Percentiles rank a stretch among this genome's conserved stretches.
phyloP scores from a whole-genome alignment of 2,113 vertebrate species.

The Bostrychus sinensis region DNA sequence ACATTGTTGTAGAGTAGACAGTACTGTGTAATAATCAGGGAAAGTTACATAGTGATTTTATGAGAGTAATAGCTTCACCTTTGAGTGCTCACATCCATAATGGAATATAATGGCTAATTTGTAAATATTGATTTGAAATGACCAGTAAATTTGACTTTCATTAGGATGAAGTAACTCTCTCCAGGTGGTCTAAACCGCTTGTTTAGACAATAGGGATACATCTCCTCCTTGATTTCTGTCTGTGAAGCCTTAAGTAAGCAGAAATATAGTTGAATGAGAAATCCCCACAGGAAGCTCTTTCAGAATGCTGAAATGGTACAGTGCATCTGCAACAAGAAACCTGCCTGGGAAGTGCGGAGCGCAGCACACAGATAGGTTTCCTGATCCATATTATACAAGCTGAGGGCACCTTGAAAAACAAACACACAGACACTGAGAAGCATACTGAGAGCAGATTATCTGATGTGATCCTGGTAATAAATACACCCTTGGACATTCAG shows the following conservation, averaged over 20 bases:
- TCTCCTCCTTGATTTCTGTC: background rate
- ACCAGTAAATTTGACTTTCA: no score
- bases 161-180: no score
- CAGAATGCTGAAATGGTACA: background rate
- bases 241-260: background rate
- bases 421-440: slow-evolving; percentile 11
- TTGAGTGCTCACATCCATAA: background rate
- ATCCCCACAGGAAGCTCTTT: slow-evolving; percentile 19
- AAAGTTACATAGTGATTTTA: no score
- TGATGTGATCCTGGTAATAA: slow-evolving; percentile 33
- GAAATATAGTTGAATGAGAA: slow-evolving; percentile 6
- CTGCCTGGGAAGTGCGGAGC: slow-evolving; percentile 37
- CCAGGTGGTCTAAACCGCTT: no score
- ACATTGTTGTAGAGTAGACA: no score
- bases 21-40: no score
- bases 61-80: no score
- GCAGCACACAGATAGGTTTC: slow-evolving; percentile 53
- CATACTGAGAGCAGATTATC: slow-evolving; percentile 49
- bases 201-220: background rate
- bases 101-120: background rate
- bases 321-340: slow-evolving; percentile 49
- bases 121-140: no score
- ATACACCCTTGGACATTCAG: slow-evolving; percentile 5
- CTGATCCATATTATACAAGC: slow-evolving; percentile 50
- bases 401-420: slow-evolving; percentile 67